Evolutionary conservation across 2,797 vertebrate species (phyloP).

Genomic region (Margarornis squamiger): DNA sequence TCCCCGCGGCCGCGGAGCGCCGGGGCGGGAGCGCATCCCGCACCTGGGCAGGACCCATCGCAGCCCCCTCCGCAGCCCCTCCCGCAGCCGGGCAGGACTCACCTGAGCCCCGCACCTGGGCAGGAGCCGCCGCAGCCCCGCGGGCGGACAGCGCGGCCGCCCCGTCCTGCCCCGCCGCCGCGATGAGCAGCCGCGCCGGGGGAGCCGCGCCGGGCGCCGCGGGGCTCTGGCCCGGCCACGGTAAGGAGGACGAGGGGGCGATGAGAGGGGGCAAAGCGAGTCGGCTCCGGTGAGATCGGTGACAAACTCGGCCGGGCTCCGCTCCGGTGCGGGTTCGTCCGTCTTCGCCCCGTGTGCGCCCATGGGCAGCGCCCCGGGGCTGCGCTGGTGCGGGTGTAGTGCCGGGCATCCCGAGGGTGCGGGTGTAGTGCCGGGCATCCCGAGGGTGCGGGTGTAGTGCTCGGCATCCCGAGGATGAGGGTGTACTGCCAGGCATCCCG

Average conservation of each 20-base stretch:
- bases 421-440: no score
- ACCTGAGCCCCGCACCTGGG: background rate
- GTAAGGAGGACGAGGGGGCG: background rate
- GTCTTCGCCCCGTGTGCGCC: background rate
- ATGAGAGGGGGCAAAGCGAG: background rate
- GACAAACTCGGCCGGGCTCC: background rate
- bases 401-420: background rate
- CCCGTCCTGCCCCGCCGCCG: background rate
- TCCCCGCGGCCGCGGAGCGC: background rate
- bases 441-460: no score
- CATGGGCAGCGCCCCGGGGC: background rate
- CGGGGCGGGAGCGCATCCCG: background rate
- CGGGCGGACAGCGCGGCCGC: background rate
- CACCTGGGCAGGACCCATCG: background rate
- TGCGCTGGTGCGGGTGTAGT: background rate
- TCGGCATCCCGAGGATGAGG: no score
- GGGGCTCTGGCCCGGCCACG: background rate
- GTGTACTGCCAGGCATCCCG: no score
- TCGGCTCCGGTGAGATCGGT: background rate
- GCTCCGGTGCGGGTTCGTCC: background rate
- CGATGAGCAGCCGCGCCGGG: background rate
- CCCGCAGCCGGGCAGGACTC: background rate
- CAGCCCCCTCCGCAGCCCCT: background rate
- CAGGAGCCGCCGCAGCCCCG: background rate
- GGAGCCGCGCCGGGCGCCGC: constrained; percentile 9